These are phyloP conservation scores for Pogonophryne albipinna DNA, from an alignment of 2,797 vertebrate genomes.

Conservation along the genomic window DNA sequence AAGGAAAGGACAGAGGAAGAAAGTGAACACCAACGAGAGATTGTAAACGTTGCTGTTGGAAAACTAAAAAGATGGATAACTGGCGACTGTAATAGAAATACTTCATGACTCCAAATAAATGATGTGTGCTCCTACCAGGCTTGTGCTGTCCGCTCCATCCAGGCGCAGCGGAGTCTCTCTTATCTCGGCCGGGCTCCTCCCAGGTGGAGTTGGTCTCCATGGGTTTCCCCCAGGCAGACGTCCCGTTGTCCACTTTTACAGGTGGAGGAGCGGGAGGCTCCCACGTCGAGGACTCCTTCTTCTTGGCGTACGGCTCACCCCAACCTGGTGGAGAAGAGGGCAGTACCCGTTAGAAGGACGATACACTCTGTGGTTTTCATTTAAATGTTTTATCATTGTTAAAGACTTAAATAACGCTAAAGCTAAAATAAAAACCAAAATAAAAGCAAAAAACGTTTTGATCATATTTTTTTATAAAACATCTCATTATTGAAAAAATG, in stretches of 20 bases:
- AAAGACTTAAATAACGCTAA: not conserved
- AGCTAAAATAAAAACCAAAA: not conserved
- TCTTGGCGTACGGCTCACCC: constrained; percentile 86
- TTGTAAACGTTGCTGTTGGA: not conserved
- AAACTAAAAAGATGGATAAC: not conserved
- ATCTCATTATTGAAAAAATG: too few species aligned
- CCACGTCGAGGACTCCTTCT: constrained; percentile 85
- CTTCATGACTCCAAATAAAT: too few species aligned
- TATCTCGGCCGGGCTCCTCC: constrained; percentile 85
- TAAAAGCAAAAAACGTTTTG: not conserved
- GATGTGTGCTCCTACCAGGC: constrained; percentile 85
- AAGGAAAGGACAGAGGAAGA: not conserved
- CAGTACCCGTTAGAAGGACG: not conserved
- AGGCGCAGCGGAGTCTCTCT: constrained; percentile 68
- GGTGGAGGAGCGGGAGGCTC: constrained; percentile 87
- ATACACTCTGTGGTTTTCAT: not conserved
- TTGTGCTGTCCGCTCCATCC: constrained; percentile 90
- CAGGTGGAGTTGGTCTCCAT: constrained; percentile 89
- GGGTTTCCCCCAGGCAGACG: constrained; percentile 96
- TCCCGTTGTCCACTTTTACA: constrained; percentile 94
- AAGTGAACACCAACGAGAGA: not conserved
- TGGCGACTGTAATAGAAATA: too few species aligned
- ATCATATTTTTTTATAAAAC: too few species aligned
- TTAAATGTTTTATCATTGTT: not conserved
- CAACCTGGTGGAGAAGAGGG: constrained; percentile 86